Evolutionary conservation across 2,113 vertebrate genomes (phyloP).

Genomic region (Phocoena sinus): DNA sequence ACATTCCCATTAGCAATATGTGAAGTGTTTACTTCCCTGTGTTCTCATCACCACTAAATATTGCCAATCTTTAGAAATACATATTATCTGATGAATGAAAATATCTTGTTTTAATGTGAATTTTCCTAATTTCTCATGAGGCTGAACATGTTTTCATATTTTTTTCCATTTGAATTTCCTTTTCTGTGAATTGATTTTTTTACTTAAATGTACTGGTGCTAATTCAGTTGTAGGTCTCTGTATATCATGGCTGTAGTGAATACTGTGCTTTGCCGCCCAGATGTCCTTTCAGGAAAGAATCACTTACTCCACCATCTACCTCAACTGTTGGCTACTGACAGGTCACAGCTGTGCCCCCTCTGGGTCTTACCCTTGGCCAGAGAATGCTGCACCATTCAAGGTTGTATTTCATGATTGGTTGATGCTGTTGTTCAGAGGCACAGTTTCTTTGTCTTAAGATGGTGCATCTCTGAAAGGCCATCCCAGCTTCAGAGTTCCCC

Average conservation of each 20-base stretch:
- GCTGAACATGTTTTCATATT: neutral
- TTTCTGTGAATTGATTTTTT: neutral
- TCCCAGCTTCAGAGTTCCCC: neutral
- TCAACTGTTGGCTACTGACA: neutral
- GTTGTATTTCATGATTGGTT: neutral
- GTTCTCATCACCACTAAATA: neutral
- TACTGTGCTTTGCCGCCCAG: neutral
- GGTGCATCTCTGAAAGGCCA: neutral
- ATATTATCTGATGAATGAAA: neutral
- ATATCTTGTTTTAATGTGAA: constrained; percentile 1
- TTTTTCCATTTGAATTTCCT: neutral
- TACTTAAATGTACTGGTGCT: neutral
- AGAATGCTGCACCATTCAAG: neutral
- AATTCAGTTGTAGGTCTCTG: neutral
- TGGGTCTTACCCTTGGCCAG: neutral
- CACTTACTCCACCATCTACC: neutral
- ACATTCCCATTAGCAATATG: neutral
- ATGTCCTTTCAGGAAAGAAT: neutral
- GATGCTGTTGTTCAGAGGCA: neutral
- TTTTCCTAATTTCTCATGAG: neutral
- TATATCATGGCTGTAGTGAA: neutral
- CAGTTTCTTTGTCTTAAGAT: neutral
- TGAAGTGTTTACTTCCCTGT: neutral
- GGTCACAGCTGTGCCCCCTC: neutral
- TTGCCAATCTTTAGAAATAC: neutral